phyloP scores from a whole-genome alignment of 2,888 invertebrate genomes.

The Tineola bisselliella region DNA sequence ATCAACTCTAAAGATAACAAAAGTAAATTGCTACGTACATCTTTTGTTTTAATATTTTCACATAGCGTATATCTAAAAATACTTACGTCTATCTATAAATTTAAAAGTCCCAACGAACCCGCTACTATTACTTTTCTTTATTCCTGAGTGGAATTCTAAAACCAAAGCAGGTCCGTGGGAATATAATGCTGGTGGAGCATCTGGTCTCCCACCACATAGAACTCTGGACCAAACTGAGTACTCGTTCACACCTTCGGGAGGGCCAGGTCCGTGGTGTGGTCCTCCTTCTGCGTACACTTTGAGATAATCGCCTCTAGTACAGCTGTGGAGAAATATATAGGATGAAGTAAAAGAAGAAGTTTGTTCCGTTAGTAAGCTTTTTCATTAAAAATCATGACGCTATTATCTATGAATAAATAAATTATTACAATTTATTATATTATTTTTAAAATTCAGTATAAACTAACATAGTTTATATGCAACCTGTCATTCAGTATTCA shows the following conservation, averaged over 20 bases:
- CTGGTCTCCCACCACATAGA: slow-evolving; percentile 76
- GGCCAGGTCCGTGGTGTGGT: slow-evolving; percentile 69
- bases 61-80: background rate
- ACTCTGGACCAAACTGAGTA: slow-evolving; percentile 79
- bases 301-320: slow-evolving; percentile 76
- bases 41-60: too few species aligned
- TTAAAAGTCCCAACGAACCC: slow-evolving; percentile 81
- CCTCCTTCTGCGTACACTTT: slow-evolving; percentile 82
- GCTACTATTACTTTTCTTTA: slow-evolving; percentile 61
- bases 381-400: slow-evolving; percentile 24
- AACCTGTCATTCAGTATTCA: background rate
- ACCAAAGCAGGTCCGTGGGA: slow-evolving; percentile 78
- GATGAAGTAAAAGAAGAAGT: too few species aligned
- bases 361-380: too few species aligned
- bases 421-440: too few species aligned
- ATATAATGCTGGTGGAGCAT: slow-evolving; percentile 77
- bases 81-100: slow-evolving; percentile 82
- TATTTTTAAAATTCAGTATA: too few species aligned
- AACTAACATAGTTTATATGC: background rate
- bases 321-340: too few species aligned
- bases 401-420: background rate
- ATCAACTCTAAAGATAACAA: too few species aligned
- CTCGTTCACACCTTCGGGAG: slow-evolving; percentile 78
- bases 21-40: too few species aligned
- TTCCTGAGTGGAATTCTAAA: slow-evolving; percentile 75